These are phyloP conservation scores for Arctocebus calabarensis DNA, from an alignment of 2,797 vertebrate species.

Conservation along the genomic window DNA sequence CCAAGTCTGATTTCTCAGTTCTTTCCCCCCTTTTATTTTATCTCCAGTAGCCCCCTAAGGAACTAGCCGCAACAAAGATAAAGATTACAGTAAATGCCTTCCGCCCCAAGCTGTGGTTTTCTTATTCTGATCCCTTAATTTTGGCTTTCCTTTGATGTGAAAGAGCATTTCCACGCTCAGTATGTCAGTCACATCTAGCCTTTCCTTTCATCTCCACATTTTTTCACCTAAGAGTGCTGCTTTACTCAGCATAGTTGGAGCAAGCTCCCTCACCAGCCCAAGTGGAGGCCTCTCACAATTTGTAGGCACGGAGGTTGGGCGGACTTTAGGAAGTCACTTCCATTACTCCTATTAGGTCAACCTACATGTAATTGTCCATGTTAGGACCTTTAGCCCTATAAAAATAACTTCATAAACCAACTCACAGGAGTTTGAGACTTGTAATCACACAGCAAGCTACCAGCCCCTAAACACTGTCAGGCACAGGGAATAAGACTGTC, in stretches of 20 bases:
- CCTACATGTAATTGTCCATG: background rate
- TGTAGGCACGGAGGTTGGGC: background rate
- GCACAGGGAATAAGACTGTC: background rate
- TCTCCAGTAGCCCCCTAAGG: background rate
- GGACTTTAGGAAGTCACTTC: background rate
- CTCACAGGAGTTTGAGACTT: background rate
- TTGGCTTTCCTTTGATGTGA: slow-evolving; percentile 23
- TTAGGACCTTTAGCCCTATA: background rate
- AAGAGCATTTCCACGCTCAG: background rate
- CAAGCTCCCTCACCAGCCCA: background rate
- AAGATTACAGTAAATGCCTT: background rate
- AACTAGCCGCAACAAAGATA: background rate
- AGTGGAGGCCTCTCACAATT: background rate
- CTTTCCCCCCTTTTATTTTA: background rate
- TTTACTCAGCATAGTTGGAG: background rate
- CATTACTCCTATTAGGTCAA: background rate
- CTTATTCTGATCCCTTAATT: background rate
- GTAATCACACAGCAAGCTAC: background rate
- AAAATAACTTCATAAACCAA: background rate
- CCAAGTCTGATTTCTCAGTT: background rate
- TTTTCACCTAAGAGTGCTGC: background rate
- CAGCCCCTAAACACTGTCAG: background rate
- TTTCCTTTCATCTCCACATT: background rate
- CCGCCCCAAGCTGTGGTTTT: background rate
- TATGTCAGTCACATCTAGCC: background rate